phyloP scores from a whole-genome alignment of 2,113 vertebrate species.

The Suncus etruscus region DNA sequence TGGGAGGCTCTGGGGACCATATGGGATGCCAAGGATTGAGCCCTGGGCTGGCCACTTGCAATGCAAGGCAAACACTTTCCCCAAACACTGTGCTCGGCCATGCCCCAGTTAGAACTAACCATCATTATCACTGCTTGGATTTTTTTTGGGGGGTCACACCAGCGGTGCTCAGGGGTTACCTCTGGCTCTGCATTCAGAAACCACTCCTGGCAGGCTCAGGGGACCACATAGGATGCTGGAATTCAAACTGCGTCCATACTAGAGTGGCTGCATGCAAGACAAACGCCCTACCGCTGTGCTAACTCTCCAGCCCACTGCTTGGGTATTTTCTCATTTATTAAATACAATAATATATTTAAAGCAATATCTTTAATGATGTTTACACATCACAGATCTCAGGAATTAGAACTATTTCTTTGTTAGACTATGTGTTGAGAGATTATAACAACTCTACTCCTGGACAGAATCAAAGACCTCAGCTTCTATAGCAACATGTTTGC shows the following conservation, averaged over 20 bases:
- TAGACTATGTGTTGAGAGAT: not conserved
- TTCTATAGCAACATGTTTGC: conserved; percentile 8
- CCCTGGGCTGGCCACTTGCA: too few species aligned
- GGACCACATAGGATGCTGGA: too few species aligned
- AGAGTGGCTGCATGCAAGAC: too few species aligned
- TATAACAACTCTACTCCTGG: not conserved
- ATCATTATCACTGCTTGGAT: not conserved
- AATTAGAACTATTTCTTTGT: conserved; percentile 21
- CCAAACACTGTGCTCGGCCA: not conserved
- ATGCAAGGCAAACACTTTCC: too few species aligned
- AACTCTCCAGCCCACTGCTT: too few species aligned
- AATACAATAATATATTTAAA: not conserved
- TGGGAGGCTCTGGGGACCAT: too few species aligned
- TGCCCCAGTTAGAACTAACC: not conserved
- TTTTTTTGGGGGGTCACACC: not conserved
- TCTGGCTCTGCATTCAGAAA: too few species aligned
- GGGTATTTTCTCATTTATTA: conserved; percentile 12
- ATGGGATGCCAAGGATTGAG: too few species aligned
- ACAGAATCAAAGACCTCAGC: not conserved
- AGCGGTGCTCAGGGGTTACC: too few species aligned
- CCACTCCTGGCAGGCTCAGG: too few species aligned
- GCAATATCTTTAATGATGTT: not conserved
- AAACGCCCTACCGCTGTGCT: too few species aligned
- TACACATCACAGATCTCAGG: not conserved
- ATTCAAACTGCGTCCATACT: too few species aligned